Base-by-base conservation (phyloP, 2,888 invertebrate genomes). In the Cosmia pyralina region DNA sequence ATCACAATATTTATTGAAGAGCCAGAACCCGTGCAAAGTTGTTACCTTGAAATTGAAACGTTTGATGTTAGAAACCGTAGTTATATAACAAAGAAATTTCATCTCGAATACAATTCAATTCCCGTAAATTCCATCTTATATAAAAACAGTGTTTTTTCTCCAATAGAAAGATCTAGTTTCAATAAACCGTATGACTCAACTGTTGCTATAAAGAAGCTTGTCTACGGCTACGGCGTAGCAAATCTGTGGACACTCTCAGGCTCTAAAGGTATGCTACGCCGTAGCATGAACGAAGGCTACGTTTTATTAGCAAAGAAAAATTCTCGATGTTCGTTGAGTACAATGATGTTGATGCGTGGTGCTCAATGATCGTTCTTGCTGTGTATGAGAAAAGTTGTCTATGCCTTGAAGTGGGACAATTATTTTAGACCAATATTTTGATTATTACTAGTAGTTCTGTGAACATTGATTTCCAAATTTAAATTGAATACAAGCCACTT, bases 161-260 rank as follows among this genome's bases (percentile, higher is more conserved):
- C 10, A 57, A 41, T 58, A 7, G 11, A 64, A 63, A 19, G 46
- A 34, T 52, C 13, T 17, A 34, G 69, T 34, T 46, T 15, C 75
- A 58, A 77, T 75, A 78, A 75, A 71, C 41, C 44, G 41, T 48
- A 44, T 50, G 10, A 4, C 4, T 52, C 38, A 63, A 72, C n/a
- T 72, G 34, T 8, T 48, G 41, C 46, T 11, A 53, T 65, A 53
- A 66, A 55, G 48, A 74, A 50, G 22, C 2, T 65, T 17, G 10
- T 65, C 34, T 79, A 73, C 22, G 38, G 59, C 60, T 73, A 79
- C 75, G 62, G 41, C 68, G 77, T 75, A 62, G 80, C 34, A 67
- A 15, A 60, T 55, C 50, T 22, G 52, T 74, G 67, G 50, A 50
- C 22, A 55, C 52, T 41, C 22, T 41, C 15, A 50, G 57, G 46